These are phyloP conservation scores for Oophaga pumilio DNA, from an alignment of 2,113 vertebrate species.

Conservation along the genomic window DNA sequence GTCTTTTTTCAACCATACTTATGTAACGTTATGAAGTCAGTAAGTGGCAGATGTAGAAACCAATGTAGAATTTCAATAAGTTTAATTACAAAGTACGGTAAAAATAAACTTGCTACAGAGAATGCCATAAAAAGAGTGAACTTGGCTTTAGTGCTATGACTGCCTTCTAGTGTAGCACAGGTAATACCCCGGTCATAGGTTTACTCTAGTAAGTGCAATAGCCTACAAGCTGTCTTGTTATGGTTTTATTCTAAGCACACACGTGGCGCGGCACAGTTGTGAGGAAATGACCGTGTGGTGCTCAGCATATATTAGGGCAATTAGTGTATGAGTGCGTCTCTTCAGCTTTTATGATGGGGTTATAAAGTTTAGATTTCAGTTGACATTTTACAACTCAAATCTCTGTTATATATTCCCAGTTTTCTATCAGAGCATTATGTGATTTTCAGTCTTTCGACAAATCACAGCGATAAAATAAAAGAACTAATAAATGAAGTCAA, in stretches of 20 bases:
- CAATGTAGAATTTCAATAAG: neutral
- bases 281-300: constrained; percentile 4
- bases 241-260: neutral
- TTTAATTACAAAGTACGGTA: neutral
- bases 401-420: neutral
- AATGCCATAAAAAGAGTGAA: neutral
- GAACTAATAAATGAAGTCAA: neutral
- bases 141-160: neutral
- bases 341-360: constrained; percentile 15
- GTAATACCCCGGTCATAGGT: neutral
- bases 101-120: neutral
- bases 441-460: neutral
- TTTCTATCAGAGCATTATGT: neutral
- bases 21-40: no score
- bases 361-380: constrained; percentile 24
- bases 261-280: neutral
- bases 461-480: neutral
- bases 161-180: neutral
- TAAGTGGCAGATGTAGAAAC: no score
- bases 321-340: constrained; percentile 3
- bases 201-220: constrained; percentile 12
- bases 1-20: no score
- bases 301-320: neutral
- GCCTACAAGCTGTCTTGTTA: neutral
- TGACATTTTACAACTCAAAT: neutral